A percentile compares a stretch with the other conserved stretches of the same genome.
phyloP scores from a whole-genome alignment of 2,888 invertebrate genomes.

The Thereva nobilitata region DNA sequence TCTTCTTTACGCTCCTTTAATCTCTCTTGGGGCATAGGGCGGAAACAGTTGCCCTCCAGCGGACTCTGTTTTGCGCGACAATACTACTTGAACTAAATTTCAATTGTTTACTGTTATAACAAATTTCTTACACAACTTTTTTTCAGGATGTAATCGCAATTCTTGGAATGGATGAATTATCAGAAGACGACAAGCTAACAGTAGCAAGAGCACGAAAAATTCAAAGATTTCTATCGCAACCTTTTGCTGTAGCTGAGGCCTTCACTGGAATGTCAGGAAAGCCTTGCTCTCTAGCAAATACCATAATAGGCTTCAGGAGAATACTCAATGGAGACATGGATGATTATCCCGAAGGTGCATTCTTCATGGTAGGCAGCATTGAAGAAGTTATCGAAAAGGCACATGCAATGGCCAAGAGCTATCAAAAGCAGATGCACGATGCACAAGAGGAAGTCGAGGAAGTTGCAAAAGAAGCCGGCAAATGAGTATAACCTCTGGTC shows the following conservation, averaged over 20 bases:
- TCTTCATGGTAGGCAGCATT: conserved; percentile 95
- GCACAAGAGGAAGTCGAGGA: too few relatives aligned
- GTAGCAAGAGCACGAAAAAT: conserved; percentile 94
- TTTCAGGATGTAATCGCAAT: conserved; percentile 87
- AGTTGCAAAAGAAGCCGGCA: too few relatives aligned
- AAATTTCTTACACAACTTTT: neutral
- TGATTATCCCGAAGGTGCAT: conserved; percentile 92
- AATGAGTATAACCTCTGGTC: too few relatives aligned
- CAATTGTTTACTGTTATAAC: too few relatives aligned
- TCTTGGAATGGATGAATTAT: conserved; percentile 92
- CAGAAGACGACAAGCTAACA: conserved; percentile 92
- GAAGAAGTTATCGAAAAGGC: conserved; percentile 87
- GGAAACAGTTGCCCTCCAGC: too few relatives aligned
- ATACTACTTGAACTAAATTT: too few relatives aligned
- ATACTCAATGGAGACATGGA: conserved; percentile 85
- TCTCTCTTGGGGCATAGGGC: too few relatives aligned
- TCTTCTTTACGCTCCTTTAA: too few relatives aligned
- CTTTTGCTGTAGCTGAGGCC: conserved; percentile 91
- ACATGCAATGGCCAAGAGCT: conserved; percentile 59
- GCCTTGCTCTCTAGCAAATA: conserved; percentile 83
- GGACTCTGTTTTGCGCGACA: too few relatives aligned
- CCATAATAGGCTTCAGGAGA: conserved; percentile 85
- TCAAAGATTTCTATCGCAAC: conserved; percentile 92
- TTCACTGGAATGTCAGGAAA: conserved; percentile 93
- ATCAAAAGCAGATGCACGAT: neutral